Percentiles rank a stretch among this genome's conserved stretches.
Evolutionary conservation across 2,113 vertebrate species (phyloP).

Genomic region (Equus przewalskii): DNA sequence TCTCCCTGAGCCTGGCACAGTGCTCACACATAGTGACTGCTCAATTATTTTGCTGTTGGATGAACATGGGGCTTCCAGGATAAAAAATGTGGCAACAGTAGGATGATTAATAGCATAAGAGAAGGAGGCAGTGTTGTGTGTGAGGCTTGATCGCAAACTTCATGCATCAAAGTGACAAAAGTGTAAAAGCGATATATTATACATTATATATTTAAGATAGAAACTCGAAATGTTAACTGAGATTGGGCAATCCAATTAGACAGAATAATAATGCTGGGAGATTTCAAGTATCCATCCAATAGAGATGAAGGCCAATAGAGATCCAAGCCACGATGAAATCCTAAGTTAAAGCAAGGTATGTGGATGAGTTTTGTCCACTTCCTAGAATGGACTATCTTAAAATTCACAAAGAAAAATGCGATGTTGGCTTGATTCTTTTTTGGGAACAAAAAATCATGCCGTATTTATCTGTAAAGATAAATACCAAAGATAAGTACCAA

Average conservation of each 20-base stretch:
- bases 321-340: not conserved
- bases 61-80: not conserved
- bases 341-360: not conserved
- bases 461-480: not conserved
- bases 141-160: not conserved
- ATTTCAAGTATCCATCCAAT: not conserved
- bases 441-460: not conserved
- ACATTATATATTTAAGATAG: not conserved
- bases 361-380: not conserved
- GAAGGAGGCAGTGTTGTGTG: not conserved
- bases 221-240: not conserved
- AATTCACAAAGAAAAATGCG: not conserved
- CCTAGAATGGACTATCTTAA: not conserved
- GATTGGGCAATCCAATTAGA: not conserved
- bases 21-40: not conserved
- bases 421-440: not conserved
- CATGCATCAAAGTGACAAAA: not conserved
- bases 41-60: slow-evolving; percentile 28
- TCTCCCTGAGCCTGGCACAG: not conserved
- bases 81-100: not conserved
- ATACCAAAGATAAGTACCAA: not conserved
- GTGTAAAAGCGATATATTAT: not conserved
- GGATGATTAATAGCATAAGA: slow-evolving; percentile 36
- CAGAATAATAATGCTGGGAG: not conserved
- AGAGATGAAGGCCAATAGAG: not conserved